Conservation (phyloP, 2,113 vertebrate genomes). For the Gnathonemus longibarbis region DNA sequence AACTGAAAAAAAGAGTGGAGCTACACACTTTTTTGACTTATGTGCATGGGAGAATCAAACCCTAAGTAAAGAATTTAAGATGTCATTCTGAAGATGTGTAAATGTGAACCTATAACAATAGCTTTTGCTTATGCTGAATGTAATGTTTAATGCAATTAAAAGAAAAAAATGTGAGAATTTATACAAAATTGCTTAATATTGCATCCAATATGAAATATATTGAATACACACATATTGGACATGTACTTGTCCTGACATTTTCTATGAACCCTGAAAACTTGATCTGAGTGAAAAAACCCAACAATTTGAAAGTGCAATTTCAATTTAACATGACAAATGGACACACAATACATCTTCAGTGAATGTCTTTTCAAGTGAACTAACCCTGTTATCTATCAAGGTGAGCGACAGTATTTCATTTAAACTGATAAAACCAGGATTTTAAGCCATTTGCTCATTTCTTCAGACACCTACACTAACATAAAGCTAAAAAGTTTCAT, state of each 20-base stretch:
- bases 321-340: neutral
- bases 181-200: constrained; percentile 30
- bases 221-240: constrained; percentile 7
- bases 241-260: constrained; percentile 40
- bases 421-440: neutral
- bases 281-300: neutral
- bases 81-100: neutral
- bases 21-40: neutral
- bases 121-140: constrained; percentile 43
- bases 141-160: constrained; percentile 51
- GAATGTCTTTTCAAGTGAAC: neutral
- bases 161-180: constrained; percentile 37
- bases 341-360: neutral
- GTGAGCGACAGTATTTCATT: neutral
- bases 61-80: neutral
- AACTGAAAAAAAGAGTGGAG: neutral
- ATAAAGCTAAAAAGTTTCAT: neutral
- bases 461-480: neutral
- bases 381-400: neutral
- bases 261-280: neutral
- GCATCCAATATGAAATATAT: neutral
- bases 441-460: neutral
- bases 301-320: neutral
- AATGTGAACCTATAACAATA: neutral
- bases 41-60: neutral